These are phyloP conservation scores for Bellardia bayeri DNA, from an alignment of 2,888 invertebrate genomes.

Conservation along the genomic window DNA sequence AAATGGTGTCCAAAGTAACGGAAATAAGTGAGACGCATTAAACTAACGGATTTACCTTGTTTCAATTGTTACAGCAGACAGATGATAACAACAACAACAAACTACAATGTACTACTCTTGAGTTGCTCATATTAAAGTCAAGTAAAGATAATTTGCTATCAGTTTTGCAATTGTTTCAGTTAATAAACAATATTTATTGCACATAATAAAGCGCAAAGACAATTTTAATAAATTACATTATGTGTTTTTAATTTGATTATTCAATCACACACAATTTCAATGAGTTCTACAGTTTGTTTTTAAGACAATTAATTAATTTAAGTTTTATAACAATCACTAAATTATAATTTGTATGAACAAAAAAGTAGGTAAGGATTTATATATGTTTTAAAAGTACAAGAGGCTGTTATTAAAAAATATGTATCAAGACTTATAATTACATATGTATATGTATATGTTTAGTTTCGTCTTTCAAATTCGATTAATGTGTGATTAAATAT, in stretches of 20 bases:
- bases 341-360: conserved; percentile 22
- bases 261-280: conserved; percentile 38
- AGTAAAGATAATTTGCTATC: conserved; percentile 2
- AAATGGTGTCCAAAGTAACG: conserved; percentile 40
- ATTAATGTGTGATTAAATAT: conserved; percentile 1
- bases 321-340: conserved; percentile 51
- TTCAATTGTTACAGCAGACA: conserved; percentile 20
- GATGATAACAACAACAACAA: conserved; percentile 13
- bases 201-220: conserved; percentile 19
- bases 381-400: not conserved
- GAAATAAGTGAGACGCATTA: not conserved
- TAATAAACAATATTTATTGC: conserved; percentile 60
- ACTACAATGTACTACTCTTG: not conserved
- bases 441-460: not conserved
- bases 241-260: conserved; percentile 10
- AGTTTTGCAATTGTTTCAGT: conserved; percentile 28
- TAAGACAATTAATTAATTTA: conserved; percentile 6
- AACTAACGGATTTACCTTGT: conserved; percentile 11
- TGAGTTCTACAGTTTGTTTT: conserved; percentile 3
- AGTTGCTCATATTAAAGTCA: not conserved
- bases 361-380: not conserved
- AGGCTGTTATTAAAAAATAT: not conserved
- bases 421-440: not conserved
- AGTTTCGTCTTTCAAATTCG: not conserved
- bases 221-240: conserved; percentile 21